Base-by-base conservation (phyloP, 2,888 invertebrate species). In the Lasioglossum marginatum region DNA sequence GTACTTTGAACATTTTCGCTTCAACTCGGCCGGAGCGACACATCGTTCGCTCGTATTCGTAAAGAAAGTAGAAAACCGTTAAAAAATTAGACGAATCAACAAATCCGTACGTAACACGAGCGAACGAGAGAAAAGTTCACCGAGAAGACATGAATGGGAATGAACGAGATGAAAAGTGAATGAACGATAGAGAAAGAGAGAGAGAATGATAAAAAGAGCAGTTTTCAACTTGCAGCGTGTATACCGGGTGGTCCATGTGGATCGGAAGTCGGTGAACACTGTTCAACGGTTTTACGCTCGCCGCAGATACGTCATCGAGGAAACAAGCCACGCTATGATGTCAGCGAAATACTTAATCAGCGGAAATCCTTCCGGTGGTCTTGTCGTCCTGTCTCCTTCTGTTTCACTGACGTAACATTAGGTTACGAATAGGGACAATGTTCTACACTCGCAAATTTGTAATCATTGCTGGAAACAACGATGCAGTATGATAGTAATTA, bases 221-320 rank as follows among this genome's bases (percentile, higher is more conserved):
- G 72, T 27, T 73, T 60, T 80, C 40, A 80, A 77, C 66, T 63
- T 45, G 40, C 66, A 45, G 72, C 73, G 43, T 27, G 4, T 80
- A 45, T 66, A 63, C n/a, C 19, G 75, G 60, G 60, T 73, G 63
- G 45, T 12, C 3, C 37, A 16, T 2, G 27, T 10, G 14, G 1
- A 52, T 37, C 12, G 40, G 34, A 34, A 52, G 6, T 40, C 19
- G 3, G 57, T 14, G 23, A 23, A 68, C 4, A 5, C 23, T 40
- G n/a, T 23, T 4, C 23, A 10, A 68, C 10, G 4, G 40, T 68
- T 37, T 10, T 23, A 34, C 16, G 34, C 31, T 31, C 16, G 63
- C 16, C 31, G 31, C 23, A 8, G 3, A 23, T 19, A 34, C 66
- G 66, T 66, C 66, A 34, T 34, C 66, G 1, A 34, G 8, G 66